phyloP scores from a whole-genome alignment of 2,888 invertebrate genomes.

The Noctua pronuba region DNA sequence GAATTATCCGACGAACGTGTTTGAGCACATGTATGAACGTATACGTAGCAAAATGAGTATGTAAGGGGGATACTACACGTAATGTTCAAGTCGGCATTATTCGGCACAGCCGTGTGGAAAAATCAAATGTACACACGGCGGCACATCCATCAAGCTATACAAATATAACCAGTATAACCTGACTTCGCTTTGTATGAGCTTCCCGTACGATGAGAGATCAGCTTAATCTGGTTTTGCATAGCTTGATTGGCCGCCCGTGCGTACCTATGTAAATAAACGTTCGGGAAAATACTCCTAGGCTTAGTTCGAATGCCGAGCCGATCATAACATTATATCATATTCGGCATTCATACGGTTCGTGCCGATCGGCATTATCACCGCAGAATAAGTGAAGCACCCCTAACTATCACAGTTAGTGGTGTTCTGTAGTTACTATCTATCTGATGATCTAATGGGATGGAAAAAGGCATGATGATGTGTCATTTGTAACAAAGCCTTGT shows the following conservation, averaged over 20 bases:
- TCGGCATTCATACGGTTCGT: background rate
- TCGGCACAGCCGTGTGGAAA: background rate
- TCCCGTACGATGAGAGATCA: too few species aligned
- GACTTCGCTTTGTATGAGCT: too few species aligned
- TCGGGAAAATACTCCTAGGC: background rate
- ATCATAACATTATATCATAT: background rate
- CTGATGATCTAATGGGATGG: background rate
- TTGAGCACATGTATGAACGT: background rate
- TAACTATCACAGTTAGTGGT: background rate
- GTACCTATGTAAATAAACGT: background rate
- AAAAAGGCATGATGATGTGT: background rate
- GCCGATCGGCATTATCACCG: background rate
- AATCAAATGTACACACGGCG: background rate
- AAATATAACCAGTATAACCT: too few species aligned
- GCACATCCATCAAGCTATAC: too few species aligned
- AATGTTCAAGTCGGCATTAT: background rate
- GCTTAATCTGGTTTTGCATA: too few species aligned
- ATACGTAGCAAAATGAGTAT: background rate
- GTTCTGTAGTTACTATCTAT: background rate
- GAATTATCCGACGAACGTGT: background rate
- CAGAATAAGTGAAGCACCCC: background rate
- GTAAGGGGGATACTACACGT: background rate
- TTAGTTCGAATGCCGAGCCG: background rate
- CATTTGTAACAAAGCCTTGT: constrained; percentile 51
- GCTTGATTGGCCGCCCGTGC: too few species aligned